Conservation (phyloP, 2,888 invertebrate genomes). For the Napeogenes sylphis region DNA sequence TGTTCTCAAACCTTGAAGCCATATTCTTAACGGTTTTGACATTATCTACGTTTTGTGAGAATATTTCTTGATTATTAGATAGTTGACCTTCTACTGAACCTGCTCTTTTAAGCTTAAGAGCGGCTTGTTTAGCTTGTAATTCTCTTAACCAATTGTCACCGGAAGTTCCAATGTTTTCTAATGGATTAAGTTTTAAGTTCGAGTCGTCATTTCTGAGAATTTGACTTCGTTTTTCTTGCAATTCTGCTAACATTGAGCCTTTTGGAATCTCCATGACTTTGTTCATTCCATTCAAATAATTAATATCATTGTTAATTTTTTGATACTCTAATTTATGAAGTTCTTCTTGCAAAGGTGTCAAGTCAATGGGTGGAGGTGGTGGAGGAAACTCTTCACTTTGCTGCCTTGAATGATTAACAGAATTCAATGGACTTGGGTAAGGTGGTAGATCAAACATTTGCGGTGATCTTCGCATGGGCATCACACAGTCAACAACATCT, state of each 20-base stretch:
- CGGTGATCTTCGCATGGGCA: conserved; percentile 58
- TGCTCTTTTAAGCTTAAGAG: conserved; percentile 61
- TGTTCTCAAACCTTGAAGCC: conserved; percentile 87
- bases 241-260: conserved; percentile 77
- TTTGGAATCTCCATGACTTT: conserved; percentile 55
- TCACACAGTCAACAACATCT: conserved; percentile 82
- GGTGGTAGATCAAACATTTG: conserved; percentile 83
- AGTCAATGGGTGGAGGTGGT: conserved; percentile 87
- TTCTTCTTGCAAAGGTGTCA: conserved; percentile 81
- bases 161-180: conserved; percentile 50
- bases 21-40: conserved; percentile 83
- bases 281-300: conserved; percentile 33
- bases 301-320: conserved; percentile 34
- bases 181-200: conserved; percentile 47
- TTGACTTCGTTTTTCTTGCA: conserved; percentile 81
- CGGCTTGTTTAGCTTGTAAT: conserved; percentile 87
- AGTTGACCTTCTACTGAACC: conserved; percentile 62
- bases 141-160: conserved; percentile 86
- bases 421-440: conserved; percentile 87
- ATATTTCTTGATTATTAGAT: conserved; percentile 48
- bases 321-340: conserved; percentile 66
- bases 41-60: conserved; percentile 35
- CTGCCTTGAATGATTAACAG: conserved; percentile 88
- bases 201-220: conserved; percentile 71
- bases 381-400: conserved; percentile 94